Conservation (phyloP, 2,888 invertebrate genomes). For the Dasypolia templi region DNA sequence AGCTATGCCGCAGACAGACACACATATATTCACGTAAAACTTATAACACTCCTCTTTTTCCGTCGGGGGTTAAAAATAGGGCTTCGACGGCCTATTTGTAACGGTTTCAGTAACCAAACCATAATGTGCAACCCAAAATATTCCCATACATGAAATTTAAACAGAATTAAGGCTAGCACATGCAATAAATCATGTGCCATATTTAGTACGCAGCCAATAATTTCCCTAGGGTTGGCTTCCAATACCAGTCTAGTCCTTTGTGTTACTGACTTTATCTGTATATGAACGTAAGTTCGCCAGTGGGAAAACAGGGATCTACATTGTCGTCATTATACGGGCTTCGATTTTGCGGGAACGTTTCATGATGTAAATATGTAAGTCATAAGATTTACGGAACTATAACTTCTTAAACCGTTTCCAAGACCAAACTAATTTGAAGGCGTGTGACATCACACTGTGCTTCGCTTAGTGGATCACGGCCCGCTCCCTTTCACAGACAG, state of each 20-base stretch:
- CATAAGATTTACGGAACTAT: background rate
- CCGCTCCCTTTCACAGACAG: background rate
- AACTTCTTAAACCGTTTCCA: background rate
- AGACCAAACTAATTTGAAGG: background rate
- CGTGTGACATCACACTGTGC: background rate
- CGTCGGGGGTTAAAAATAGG: too few species aligned
- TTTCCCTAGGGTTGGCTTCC: constrained; percentile 64
- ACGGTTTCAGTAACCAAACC: background rate
- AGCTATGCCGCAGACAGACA: too few species aligned
- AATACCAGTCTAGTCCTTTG: constrained; percentile 50
- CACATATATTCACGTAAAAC: too few species aligned
- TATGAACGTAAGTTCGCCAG: constrained; percentile 19
- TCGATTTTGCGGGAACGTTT: background rate
- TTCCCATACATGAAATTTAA: constrained; percentile 44
- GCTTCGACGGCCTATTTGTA: background rate
- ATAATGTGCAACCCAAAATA: constrained; percentile 28
- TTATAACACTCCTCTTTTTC: too few species aligned
- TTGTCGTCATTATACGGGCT: background rate
- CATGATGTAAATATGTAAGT: too few species aligned
- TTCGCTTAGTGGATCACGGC: too few species aligned
- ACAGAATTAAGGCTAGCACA: constrained; percentile 44
- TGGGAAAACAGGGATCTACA: background rate
- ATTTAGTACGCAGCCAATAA: constrained; percentile 64
- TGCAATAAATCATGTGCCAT: constrained; percentile 65
- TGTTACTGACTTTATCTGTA: constrained; percentile 46